Conservation (phyloP, 1,140 invertebrate genomes). For the Drosophila navojoa region DNA sequence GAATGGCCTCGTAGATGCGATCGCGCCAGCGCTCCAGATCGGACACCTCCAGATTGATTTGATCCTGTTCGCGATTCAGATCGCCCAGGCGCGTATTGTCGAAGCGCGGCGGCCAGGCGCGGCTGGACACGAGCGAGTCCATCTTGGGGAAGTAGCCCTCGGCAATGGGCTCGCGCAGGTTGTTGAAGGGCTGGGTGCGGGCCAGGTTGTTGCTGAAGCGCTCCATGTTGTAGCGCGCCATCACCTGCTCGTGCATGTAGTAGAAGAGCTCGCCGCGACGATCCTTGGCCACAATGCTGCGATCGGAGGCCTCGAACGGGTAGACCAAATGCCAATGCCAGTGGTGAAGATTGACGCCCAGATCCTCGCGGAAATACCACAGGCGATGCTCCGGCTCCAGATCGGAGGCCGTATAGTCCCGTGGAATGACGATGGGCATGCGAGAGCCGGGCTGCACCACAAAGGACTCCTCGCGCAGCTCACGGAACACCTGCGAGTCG, state of each 20-base stretch:
- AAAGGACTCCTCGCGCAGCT: conserved; percentile 88
- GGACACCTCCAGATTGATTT: conserved; percentile 87
- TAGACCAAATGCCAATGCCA: conserved; percentile 95
- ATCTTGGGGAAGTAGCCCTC: conserved; percentile 91
- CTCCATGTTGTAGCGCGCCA: conserved; percentile 88
- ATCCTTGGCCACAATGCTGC: conserved; percentile 88
- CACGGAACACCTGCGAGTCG: conserved; percentile 88
- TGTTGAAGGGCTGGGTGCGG: conserved; percentile 86
- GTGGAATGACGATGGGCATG: conserved; percentile 88
- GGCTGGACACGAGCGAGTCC: conserved; percentile 87
- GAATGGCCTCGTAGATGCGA: conserved; percentile 90
- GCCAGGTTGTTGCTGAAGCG: conserved; percentile 87
- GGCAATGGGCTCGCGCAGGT: conserved; percentile 87
- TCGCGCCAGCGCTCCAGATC: conserved; percentile 90
- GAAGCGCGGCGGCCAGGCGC: conserved; percentile 87
- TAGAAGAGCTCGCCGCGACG: conserved; percentile 91
- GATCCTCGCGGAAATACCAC: conserved; percentile 89
- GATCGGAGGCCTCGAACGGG: conserved; percentile 87
- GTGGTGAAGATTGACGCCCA: conserved; percentile 90
- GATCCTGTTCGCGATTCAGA: conserved; percentile 88
- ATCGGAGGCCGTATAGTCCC: conserved; percentile 90
- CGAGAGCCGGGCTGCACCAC: conserved; percentile 87
- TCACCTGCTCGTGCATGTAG: conserved; percentile 91
- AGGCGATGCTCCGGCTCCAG: conserved; percentile 89
- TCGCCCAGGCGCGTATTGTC: conserved; percentile 86